Evolutionary conservation across 2,888 invertebrate species (phyloP), one percentile per base, ranked within the genome.

Genomic region (Pristionchus mayeri): DNA sequence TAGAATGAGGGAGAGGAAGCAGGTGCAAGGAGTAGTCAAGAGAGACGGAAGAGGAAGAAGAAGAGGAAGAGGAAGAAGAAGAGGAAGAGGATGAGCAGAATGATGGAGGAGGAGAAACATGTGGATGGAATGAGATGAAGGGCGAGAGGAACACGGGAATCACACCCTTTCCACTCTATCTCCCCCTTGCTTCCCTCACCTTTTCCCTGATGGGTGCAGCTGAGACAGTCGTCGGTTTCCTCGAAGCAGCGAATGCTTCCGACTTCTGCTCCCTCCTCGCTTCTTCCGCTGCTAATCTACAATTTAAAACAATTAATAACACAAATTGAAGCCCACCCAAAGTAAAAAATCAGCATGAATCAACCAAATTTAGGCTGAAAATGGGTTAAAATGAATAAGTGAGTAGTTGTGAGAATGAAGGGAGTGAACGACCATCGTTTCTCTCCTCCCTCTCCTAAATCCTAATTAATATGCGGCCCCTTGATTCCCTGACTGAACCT

Each of bases 271-370:
- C 92, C 85, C 91, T 88, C 71, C 92, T 88, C 78, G 92, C 92
- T 86, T 92, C 92, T 85, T 92, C 92, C 84, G 92, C 92, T 52
- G 92, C 92, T 87, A 92, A 90, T 87, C 89, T 88, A 86, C 85
- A 89, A 86, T 63, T n/a, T 34, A 63, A 18, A 81, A 13, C 24
- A 81, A 81, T 44, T 54, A 54, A 54, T 7, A 21, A 54, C 13
- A 54, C 13, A 21, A n/a, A 13, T 30, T 34, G 0, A 71, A n/a
- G 44, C 71, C 18, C 9, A n/a, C 40, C 71, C 9, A 63, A 6
- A 44, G n/a, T n/a, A n/a, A n/a, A n/a, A n/a, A n/a, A n/a, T n/a
- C n/a, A 9, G 44, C 11, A 9, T 40, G 6, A 54, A 16, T 54
- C 54, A 4, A 4, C 21, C 54, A 3, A 54, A 54, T 34, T 24